These are phyloP conservation scores for Leptopilina drosophilae DNA, from an alignment of 2,888 invertebrate genomes.

Conservation along the genomic window DNA sequence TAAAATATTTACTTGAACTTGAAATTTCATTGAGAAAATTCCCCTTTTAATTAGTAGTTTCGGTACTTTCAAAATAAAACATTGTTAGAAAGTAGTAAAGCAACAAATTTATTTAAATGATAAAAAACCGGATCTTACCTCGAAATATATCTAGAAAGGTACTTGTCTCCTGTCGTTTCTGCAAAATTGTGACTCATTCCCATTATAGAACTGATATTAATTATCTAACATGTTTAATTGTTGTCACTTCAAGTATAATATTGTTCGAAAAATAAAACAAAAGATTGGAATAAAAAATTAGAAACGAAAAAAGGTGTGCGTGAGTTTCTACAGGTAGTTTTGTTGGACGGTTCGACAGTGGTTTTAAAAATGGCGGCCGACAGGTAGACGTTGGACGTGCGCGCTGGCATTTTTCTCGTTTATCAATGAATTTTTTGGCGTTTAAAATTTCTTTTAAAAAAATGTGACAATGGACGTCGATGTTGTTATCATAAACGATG, in stretches of 20 bases:
- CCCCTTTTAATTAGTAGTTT: neutral
- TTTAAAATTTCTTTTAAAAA: constrained; percentile 30
- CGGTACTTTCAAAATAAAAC: neutral
- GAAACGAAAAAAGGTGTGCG: constrained; percentile 2
- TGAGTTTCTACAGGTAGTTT: constrained; percentile 46
- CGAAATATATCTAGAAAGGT: neutral
- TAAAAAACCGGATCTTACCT: constrained; percentile 14
- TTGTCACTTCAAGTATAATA: too few relatives aligned
- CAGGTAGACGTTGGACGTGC: constrained; percentile 64
- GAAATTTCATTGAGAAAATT: neutral
- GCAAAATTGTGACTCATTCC: neutral
- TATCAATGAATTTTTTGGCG: constrained; percentile 46
- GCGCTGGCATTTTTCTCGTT: constrained; percentile 62
- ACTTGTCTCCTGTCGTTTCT: neutral
- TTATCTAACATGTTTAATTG: too few relatives aligned
- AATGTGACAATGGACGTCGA: constrained; percentile 15
- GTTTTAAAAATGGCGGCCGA: constrained; percentile 75
- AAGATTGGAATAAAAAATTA: too few relatives aligned
- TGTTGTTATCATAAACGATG: constrained; percentile 1
- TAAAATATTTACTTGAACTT: neutral
- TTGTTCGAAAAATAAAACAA: too few relatives aligned
- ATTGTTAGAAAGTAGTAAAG: constrained; percentile 32
- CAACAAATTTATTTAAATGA: neutral
- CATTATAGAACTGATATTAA: neutral
- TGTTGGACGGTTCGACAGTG: constrained; percentile 63